Base-by-base conservation (phyloP, 2,797 vertebrate species). In the Poecilia gillii region DNA sequence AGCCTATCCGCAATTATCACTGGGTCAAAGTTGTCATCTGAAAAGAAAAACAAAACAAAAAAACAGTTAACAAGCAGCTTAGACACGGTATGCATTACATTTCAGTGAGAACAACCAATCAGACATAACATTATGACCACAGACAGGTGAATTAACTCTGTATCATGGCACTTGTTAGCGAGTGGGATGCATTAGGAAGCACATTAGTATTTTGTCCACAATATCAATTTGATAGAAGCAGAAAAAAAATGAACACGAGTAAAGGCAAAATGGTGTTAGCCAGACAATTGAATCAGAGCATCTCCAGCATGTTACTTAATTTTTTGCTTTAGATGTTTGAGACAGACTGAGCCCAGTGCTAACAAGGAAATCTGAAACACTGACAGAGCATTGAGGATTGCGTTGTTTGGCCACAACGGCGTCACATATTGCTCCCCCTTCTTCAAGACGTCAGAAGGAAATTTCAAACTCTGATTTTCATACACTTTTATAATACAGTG, bases 1-100 rank as follows among this genome's bases (percentile, higher is more conserved):
- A 94, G 88, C 81, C 79, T 91, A 11, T 85, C 84, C 16, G 92
- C 94, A 0, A 94, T 81, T 12, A 41, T 0, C 49, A 82, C 88
- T 13, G 92, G 70, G 18, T 94, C 91, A 73, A 93, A 93, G 8
- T 0, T 0, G 0, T 70, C 41, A 6, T 31, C 91, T 89, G 81
- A n/a, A 47, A 64, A 31, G 81, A n/a, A 47, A 41, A 41, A 39
- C 0, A 6, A 6, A 41, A 41, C 39, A 53, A 4, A 74, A 14
- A 39, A 25, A 1, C 0, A 25, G 14, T 73, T 55, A 33, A 68
- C n/a, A 6, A 18, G 14, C 28, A 28, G 25, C 23, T 59, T 25
- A 20, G 28, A 2, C 43, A 70, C 5, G 9, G 1, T 9, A 68
- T 11, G 20, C 36, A 9, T 39, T 68, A 41, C 39, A 23, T 41